Conservation (phyloP, 2,888 invertebrate species). For the Drosophila melanosoma region DNA sequence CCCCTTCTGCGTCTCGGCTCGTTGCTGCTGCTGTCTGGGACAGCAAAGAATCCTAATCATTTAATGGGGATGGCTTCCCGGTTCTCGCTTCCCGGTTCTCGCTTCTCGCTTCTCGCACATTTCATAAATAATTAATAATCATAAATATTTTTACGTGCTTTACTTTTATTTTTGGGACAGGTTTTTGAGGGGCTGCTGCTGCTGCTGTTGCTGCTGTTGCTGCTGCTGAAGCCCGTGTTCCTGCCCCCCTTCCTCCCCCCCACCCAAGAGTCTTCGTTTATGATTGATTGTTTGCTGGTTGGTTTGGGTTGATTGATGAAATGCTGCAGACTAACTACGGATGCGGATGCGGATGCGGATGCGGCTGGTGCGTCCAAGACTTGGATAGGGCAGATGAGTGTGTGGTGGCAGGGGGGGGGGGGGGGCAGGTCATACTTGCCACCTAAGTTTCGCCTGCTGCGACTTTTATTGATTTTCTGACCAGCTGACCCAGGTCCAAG, state of each 20-base stretch:
- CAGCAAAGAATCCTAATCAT: slow-evolving; percentile 60
- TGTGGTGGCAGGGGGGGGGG: neutral
- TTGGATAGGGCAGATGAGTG: neutral
- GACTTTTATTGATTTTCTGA: slow-evolving; percentile 45
- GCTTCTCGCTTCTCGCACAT: slow-evolving; percentile 35
- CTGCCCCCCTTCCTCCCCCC: neutral
- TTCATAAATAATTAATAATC: slow-evolving; percentile 76
- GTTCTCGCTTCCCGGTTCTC: slow-evolving; percentile 33
- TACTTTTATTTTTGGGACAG: slow-evolving; percentile 35
- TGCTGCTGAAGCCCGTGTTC: neutral
- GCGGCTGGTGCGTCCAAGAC: neutral
- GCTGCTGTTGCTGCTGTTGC: neutral
- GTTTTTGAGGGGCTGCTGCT: slow-evolving; percentile 30
- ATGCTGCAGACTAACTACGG: slow-evolving; percentile 30
- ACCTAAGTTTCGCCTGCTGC: slow-evolving; percentile 20
- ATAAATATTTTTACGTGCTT: slow-evolving; percentile 65
- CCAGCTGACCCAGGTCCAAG: slow-evolving; percentile 15
- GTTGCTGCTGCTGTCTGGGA: slow-evolving; percentile 6
- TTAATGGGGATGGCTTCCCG: slow-evolving; percentile 58
- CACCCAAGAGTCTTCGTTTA: slow-evolving; percentile 18
- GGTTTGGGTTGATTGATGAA: slow-evolving; percentile 72
- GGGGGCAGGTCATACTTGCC: neutral
- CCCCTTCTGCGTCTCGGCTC: no score
- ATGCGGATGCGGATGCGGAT: neutral
- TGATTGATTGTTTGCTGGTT: slow-evolving; percentile 67